Conservation (phyloP, 2,113 vertebrate genomes). For the Sinocyclocheilus anophthalmus region DNA sequence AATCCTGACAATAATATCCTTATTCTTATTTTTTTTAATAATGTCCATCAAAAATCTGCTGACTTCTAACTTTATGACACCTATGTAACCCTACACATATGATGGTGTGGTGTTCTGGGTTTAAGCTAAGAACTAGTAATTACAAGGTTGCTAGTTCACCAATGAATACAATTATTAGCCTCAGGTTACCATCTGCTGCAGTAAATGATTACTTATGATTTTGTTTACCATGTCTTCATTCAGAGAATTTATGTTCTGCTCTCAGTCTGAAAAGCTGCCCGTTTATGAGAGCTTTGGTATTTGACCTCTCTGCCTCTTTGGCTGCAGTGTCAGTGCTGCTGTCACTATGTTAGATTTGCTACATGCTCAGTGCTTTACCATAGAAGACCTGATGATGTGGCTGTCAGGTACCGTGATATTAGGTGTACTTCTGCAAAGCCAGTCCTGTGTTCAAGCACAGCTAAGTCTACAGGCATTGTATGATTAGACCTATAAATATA, state of each 20-base stretch:
- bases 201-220: background rate
- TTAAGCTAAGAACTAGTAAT: background rate
- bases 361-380: constrained; percentile 18
- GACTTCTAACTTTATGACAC: too few relatives aligned
- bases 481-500: too few relatives aligned
- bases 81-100: too few relatives aligned
- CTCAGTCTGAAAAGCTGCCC: background rate
- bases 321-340: constrained; percentile 17
- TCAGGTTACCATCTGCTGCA: background rate
- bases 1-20: too few relatives aligned
- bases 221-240: background rate
- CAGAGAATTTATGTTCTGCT: background rate
- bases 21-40: too few relatives aligned
- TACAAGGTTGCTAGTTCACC: background rate
- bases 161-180: background rate
- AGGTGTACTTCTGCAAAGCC: background rate
- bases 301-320: background rate
- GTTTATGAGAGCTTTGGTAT: background rate
- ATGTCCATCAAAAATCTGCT: too few relatives aligned
- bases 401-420: background rate
- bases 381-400: constrained; percentile 22
- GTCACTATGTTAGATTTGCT: background rate
- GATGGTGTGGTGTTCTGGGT: too few relatives aligned
- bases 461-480: constrained; percentile 51
- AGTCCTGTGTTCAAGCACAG: constrained; percentile 21